Conservation (phyloP, 2,113 vertebrate genomes). For the Cephalopholis sonnerati region DNA sequence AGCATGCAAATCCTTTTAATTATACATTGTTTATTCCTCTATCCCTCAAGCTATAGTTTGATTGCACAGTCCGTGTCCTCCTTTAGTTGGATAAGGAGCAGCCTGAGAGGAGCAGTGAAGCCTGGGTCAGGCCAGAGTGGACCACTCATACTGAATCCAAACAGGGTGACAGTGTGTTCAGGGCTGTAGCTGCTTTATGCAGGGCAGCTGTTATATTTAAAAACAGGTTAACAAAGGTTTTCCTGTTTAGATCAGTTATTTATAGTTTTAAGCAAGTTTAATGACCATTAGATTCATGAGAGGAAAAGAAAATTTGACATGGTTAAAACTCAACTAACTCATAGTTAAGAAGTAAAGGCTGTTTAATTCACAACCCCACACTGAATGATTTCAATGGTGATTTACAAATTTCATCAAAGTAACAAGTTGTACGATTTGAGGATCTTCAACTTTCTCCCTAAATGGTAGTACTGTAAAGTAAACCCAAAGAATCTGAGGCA, state of each 20-base stretch:
- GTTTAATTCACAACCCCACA: no score
- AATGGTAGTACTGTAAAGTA: no score
- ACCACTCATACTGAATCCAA: background rate
- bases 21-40: conserved; percentile 51
- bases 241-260: background rate
- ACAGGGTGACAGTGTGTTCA: background rate
- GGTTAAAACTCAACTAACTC: no score
- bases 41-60: conserved; percentile 51
- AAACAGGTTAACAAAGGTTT: background rate
- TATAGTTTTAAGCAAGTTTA: background rate
- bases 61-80: conserved; percentile 37
- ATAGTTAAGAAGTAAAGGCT: no score
- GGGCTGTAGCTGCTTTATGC: background rate
- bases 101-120: background rate
- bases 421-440: no score
- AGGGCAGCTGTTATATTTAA: background rate
- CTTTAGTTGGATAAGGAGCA: conserved; percentile 19
- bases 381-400: no score
- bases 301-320: no score
- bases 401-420: no score
- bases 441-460: no score
- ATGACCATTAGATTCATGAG: no score
- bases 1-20: conserved; percentile 71
- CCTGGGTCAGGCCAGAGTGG: no score
- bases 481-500: no score